phyloP scores from a whole-genome alignment of 2,113 vertebrate species.

The Rostratula benghalensis region DNA sequence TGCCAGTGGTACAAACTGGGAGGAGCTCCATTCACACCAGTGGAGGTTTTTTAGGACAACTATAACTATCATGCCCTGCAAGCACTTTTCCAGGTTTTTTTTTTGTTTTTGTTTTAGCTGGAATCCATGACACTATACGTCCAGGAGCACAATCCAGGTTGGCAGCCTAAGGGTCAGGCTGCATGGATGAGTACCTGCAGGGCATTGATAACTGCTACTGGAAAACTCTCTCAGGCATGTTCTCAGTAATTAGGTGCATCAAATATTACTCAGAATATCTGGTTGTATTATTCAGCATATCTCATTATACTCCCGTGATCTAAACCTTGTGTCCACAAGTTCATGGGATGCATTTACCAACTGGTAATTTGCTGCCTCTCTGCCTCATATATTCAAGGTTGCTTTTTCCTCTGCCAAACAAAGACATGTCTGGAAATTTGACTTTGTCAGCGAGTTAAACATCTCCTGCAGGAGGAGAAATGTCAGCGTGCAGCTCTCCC shows the following conservation, averaged over 20 bases:
- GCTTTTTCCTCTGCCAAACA: slow-evolving; percentile 1
- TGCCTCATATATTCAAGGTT: background rate
- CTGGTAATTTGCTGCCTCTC: background rate
- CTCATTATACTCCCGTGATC: slow-evolving; percentile 55
- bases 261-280: slow-evolving; percentile 36
- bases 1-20: background rate
- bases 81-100: background rate
- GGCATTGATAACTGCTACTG: slow-evolving; percentile 49
- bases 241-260: slow-evolving; percentile 67
- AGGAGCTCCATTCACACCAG: background rate
- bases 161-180: slow-evolving; percentile 6
- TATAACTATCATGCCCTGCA: background rate
- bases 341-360: slow-evolving; percentile 40
- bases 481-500: background rate
- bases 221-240: slow-evolving; percentile 48
- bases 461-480: background rate
- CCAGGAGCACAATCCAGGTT: background rate
- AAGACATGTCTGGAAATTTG: slow-evolving; percentile 21
- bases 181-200: slow-evolving; percentile 59
- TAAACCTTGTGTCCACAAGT: background rate
- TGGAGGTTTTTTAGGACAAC: background rate
- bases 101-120: background rate
- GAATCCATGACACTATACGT: background rate
- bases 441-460: background rate
- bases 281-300: slow-evolving; percentile 47